Conservation (phyloP, 2,797 vertebrate genomes). For the Chlorospingus flavigularis region DNA sequence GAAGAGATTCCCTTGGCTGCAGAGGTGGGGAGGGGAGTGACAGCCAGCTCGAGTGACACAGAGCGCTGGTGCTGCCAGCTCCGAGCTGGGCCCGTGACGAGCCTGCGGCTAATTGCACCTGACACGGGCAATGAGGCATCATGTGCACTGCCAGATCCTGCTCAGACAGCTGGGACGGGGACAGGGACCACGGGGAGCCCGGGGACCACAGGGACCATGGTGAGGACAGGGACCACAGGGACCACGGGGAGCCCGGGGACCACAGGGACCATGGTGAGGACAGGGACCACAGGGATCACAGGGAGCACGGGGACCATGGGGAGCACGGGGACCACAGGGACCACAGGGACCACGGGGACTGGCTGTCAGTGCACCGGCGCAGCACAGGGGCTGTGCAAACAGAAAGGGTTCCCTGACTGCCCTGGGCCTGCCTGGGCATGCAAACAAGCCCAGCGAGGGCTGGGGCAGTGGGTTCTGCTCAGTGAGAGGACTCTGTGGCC, state of each 20-base stretch:
- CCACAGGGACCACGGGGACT: background rate
- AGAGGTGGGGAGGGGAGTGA: background rate
- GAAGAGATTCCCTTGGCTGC: slow-evolving; percentile 28
- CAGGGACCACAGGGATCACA: background rate
- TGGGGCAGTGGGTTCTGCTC: background rate
- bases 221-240: background rate
- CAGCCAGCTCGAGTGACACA: slow-evolving; percentile 48
- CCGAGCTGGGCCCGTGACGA: slow-evolving; percentile 51
- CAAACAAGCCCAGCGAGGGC: background rate
- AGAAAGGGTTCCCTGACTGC: background rate
- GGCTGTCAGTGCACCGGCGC: background rate
- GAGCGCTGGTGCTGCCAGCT: slow-evolving; percentile 57
- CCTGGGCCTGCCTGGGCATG: background rate
- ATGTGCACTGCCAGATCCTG: background rate
- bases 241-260: no score
- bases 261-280: background rate
- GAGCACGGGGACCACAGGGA: background rate
- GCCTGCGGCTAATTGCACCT: slow-evolving; percentile 61
- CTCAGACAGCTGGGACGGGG: background rate
- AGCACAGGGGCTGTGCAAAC: background rate
- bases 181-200: background rate
- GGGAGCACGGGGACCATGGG: background rate
- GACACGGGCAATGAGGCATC: slow-evolving; percentile 64
- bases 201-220: no score
- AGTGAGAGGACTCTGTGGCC: accelerated